phyloP scores from a whole-genome alignment of 2,888 invertebrate species.

The Octonoba sinensis region DNA sequence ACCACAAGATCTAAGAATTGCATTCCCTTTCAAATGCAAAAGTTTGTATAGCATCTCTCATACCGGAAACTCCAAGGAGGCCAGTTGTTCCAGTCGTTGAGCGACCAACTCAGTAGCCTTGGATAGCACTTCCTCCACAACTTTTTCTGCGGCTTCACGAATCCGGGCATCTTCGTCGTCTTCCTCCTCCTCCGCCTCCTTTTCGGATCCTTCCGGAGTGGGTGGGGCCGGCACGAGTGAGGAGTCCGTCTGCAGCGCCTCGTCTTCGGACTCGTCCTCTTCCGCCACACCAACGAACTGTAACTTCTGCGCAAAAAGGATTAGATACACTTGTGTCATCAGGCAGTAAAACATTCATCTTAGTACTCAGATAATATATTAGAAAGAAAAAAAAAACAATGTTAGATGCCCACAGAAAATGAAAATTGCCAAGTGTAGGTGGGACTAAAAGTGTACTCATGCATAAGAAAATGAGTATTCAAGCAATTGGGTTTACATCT shows the following conservation, averaged over 20 bases:
- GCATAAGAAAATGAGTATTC: too few relatives aligned
- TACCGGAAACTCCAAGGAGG: conserved; percentile 34
- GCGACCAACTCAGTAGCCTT: conserved; percentile 32
- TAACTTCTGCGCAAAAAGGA: conserved; percentile 18
- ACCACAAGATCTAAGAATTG: too few relatives aligned
- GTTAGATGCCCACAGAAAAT: too few relatives aligned
- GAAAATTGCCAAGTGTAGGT: too few relatives aligned
- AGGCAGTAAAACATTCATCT: too few relatives aligned
- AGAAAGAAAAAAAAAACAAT: too few relatives aligned
- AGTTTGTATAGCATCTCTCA: too few relatives aligned
- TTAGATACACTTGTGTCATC: too few relatives aligned
- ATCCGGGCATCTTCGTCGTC: conserved; percentile 24
- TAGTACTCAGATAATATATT: too few relatives aligned
- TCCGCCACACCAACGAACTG: conserved; percentile 41
- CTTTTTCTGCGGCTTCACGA: conserved; percentile 33
- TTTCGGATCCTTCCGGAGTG: neutral
- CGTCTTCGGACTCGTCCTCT: conserved; percentile 31
- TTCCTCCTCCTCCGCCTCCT: neutral
- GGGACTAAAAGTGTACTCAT: too few relatives aligned
- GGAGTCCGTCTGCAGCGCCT: neutral
- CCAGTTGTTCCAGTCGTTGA: conserved; percentile 13
- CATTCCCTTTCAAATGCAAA: too few relatives aligned
- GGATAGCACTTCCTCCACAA: conserved; percentile 45
- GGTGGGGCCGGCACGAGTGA: neutral
- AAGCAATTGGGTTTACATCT: too few relatives aligned